These are phyloP conservation scores for Trichoplusia ni DNA, from an alignment of 1,140 invertebrate species.

Conservation along the genomic window DNA sequence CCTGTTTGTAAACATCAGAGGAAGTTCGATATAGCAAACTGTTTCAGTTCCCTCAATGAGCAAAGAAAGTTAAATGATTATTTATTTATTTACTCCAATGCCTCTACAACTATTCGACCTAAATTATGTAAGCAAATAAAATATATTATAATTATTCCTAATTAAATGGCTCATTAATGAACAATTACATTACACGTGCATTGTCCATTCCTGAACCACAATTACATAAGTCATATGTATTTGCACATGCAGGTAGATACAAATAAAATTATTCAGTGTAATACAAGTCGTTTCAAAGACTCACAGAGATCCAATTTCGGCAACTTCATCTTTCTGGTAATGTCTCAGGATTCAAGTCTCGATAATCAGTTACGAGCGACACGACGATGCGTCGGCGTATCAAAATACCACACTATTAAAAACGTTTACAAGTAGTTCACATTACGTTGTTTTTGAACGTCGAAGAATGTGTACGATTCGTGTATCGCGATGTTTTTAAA, in stretches of 20 bases:
- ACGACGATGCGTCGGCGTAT: slow-evolving; percentile 27
- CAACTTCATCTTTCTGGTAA: slow-evolving; percentile 58
- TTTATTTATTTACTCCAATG: too few relatives aligned
- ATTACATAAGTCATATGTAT: too few relatives aligned
- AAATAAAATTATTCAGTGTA: neutral
- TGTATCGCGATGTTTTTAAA: slow-evolving; percentile 58
- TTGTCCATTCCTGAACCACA: neutral
- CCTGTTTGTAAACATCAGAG: too few relatives aligned
- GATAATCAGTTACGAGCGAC: slow-evolving; percentile 36
- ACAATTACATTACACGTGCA: slow-evolving; percentile 8
- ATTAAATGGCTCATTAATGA: too few relatives aligned
- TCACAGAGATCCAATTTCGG: slow-evolving; percentile 65
- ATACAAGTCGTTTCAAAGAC: slow-evolving; percentile 31
- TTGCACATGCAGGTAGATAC: too few relatives aligned
- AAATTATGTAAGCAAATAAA: too few relatives aligned
- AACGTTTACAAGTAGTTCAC: slow-evolving; percentile 30
- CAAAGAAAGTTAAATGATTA: too few relatives aligned
- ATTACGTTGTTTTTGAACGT: slow-evolving; percentile 42
- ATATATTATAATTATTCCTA: too few relatives aligned
- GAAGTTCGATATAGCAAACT: too few relatives aligned
- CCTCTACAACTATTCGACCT: too few relatives aligned
- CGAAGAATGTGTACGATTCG: slow-evolving; percentile 43
- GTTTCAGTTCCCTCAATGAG: too few relatives aligned
- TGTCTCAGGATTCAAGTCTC: slow-evolving; percentile 18
- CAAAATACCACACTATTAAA: slow-evolving; percentile 38